Conservation (phyloP, 2,797 vertebrate genomes). For the Eulemur albifrons region DNA sequence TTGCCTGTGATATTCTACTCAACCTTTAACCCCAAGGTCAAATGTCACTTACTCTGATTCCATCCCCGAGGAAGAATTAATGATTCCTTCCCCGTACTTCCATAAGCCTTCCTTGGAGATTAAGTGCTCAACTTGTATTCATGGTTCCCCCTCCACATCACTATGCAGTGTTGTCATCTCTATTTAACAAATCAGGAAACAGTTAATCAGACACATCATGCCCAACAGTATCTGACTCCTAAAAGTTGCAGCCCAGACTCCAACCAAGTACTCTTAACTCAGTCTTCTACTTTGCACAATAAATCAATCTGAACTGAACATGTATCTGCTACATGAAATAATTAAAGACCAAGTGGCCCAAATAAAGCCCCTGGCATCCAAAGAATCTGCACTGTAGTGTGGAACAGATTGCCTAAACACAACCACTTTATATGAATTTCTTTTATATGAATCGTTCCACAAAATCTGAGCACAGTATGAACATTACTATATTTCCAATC, state of each 20-base stretch:
- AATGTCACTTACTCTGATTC: neutral
- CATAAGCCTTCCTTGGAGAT: neutral
- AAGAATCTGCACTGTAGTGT: neutral
- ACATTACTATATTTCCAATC: neutral
- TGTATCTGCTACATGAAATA: neutral
- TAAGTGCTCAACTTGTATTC: neutral
- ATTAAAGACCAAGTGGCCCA: neutral
- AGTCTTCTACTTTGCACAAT: neutral
- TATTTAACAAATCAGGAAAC: neutral
- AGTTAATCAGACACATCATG: neutral
- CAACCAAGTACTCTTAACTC: neutral
- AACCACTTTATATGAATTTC: neutral
- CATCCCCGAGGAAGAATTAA: neutral
- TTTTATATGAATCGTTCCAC: neutral
- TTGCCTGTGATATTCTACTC: neutral
- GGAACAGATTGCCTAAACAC: neutral
- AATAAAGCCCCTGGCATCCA: neutral
- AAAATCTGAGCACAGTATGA: neutral
- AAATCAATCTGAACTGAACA: neutral
- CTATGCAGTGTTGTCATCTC: neutral
- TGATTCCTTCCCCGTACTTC: neutral
- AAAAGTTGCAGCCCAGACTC: neutral
- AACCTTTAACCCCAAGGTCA: neutral
- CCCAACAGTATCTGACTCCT: neutral
- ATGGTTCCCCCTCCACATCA: neutral